A percentile compares a stretch with the other conserved stretches of the same genome.
Conservation (phyloP, 2,888 invertebrate genomes). For the Julus scanicus region DNA sequence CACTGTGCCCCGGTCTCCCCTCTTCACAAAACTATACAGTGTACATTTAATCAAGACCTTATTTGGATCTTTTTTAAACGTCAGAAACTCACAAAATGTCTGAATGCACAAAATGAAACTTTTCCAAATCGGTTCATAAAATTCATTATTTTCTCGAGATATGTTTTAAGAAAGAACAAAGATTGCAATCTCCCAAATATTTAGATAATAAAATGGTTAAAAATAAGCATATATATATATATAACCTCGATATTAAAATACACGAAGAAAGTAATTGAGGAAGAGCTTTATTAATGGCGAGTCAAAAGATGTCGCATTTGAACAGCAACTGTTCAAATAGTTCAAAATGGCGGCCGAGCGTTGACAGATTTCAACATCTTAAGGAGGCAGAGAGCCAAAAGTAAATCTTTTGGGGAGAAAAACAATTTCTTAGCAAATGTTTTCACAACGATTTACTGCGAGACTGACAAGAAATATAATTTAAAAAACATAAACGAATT, state of each 20-base stretch:
- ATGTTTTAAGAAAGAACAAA: background rate
- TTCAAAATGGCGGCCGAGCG: constrained; percentile 10
- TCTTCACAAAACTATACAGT: too few species aligned
- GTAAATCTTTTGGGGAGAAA: background rate
- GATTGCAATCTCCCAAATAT: background rate
- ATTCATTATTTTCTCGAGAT: too few species aligned
- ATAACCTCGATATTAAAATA: constrained; percentile 16
- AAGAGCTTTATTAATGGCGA: constrained; percentile 36
- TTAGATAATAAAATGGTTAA: background rate
- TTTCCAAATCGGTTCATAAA: too few species aligned
- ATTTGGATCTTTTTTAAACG: too few species aligned
- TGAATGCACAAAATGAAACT: too few species aligned
- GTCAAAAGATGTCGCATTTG: background rate
- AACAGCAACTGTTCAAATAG: constrained; percentile 3
- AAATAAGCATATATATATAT: background rate
- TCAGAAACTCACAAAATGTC: too few species aligned
- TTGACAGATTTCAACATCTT: constrained; percentile 1
- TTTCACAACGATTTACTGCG: background rate
- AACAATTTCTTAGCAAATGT: background rate
- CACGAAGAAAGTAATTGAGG: background rate
- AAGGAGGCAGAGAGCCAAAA: background rate
- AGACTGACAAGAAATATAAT: background rate
- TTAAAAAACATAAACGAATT: background rate
- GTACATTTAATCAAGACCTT: too few species aligned
- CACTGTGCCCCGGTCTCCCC: too few species aligned